Base-by-base conservation (phyloP, 92 coral and sea anemone genomes). In the Epizoanthus fatuus region DNA sequence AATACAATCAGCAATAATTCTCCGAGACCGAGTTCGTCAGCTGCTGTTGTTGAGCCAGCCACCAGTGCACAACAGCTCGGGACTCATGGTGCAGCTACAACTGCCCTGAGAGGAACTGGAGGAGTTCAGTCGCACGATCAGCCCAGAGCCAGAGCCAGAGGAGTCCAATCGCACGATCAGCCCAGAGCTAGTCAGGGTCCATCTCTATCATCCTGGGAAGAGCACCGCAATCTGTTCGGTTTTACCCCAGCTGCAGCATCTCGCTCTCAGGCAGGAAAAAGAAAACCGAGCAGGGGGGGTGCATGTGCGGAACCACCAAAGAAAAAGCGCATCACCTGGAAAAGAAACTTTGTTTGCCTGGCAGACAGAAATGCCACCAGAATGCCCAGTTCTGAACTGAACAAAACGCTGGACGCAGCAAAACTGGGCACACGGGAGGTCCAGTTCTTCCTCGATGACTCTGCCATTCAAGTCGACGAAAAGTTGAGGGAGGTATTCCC, bases 11-110 rank as follows among this genome's bases (percentile, higher is more conserved):
- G 64, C 20, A 59, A 59, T 59, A 16, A 17, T 59, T 2, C 25
- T 42, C 47, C 47, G 47, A 42, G 47, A 42, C 32, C 32, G 64
- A 59, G 64, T 59, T 59, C 64, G 64, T 59, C 64, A 59, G 64
- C 64, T 59, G 64, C 25, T 59, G 64, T n/a, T 59, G 64, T 59
- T 59, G 64, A 59, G 64, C 64, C 64, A 59, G 64, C 64, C 64
- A 59, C 64, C 64, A 17, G 64, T 59, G 22, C 64, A 59, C 64
- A 59, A 63, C 68, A 63, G 39, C 68, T 63, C 39, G 15, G 40
- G 39, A 8, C 68, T 63, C 68, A 7, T 63, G 68, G 40, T 7
- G 68, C 68, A 63, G 12, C 69, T 32, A 63, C 69, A 63, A 63
- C 69, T 63, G 69, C 42, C n/a, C 42, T 9, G 69, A 63, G 69